Base-by-base conservation (phyloP, 2,888 invertebrate species). In the Limenitis camilla region DNA sequence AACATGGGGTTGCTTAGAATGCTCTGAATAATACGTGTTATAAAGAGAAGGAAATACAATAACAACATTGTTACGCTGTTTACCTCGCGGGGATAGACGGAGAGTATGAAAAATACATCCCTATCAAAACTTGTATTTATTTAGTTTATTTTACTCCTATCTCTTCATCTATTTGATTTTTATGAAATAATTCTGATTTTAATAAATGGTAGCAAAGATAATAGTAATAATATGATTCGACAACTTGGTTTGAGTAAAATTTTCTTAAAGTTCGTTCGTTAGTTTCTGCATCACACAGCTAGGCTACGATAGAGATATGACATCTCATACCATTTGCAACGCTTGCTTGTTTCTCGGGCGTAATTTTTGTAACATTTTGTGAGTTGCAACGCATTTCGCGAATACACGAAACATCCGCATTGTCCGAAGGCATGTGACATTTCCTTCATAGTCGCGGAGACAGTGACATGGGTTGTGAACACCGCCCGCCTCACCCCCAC, bases 391-490 rank as follows among this genome's bases (percentile, higher is more conserved):
- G 61, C 55, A 41, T 61, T 55, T 61, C 52, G 59, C 52, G 60
- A 53, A 60, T 58, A 64, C 75, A 72, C 76, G 68, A 71, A 73
- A 69, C 67, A 70, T 72, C 73, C 71, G 68, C 74, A 72, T 72
- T 76, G 78, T 78, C 79, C 80, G 71, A 73, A 67, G 79, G 81
- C 82, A 84, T 79, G 78, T 78, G 81, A 78, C 79, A 74, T 81
- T 81, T 76, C 77, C 79, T 80, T 71, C 78, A 70, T 67, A 67
- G 69, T 61, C 63, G 60, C 58, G 59, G 63, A 78, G 87, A 86
- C 84, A 81, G 78, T 87, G 87, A 87, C 83, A 81, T 74, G 86
- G 87, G 86, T 87, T 72, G 69, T 62, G 65, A 64, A 67, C 67
- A 63, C 65, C 46, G 27, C 28, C 52, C 65, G 61, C 62, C 61